Base-by-base conservation (phyloP, 2,888 invertebrate species). In the Oligia strigilis region DNA sequence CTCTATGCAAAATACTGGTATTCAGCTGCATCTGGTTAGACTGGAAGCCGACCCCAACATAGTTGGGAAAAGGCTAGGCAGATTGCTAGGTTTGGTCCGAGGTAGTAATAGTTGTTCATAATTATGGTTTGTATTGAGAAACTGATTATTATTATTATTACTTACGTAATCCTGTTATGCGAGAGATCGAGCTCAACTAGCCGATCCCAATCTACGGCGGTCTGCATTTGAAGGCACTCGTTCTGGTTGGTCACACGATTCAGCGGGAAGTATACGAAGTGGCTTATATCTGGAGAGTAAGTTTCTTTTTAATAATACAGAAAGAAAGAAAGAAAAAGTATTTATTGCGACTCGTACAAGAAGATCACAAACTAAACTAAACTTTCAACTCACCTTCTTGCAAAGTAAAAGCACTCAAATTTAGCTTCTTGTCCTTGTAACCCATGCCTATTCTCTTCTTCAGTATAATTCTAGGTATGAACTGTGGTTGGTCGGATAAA, bases 231-330 rank as follows among this genome's bases (percentile, higher is more conserved):
- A 4, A 93, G 73, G 60, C 96, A 67, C n/a, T 95, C 95, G 0
- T 76, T 79, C 80, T 96, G 97, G 71, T 96, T 95, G 46, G 84
- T 83, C 0, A 85, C 8, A 0, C 93, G 92, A 76, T 93, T 92
- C 62, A 97, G 86, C 0, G 97, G 97, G 86, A 92, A 97, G 84
- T 97, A 96, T 43, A 97, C 88, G 82, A 97, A 96, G 82, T 96
- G 93, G 81, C 96, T 96, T 36, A 96, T 86, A 85, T 96, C 97
- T 97, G 94, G 14, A 71, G 8, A 4, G 9, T 2, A 58, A 66
- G 11, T 6, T 58, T 58, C 1, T 0, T 46, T 11, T 55, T 64
- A 60, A 43, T 43, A n/a, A 58, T 29, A 29, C 29, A 29, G 29
- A 29, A 29, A 29, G 29, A 29, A 29, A 29, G 29, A 29, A 29